These are phyloP conservation scores for Dipodomys stephensi DNA, from an alignment of 2,113 vertebrate species.

Conservation along the genomic window DNA sequence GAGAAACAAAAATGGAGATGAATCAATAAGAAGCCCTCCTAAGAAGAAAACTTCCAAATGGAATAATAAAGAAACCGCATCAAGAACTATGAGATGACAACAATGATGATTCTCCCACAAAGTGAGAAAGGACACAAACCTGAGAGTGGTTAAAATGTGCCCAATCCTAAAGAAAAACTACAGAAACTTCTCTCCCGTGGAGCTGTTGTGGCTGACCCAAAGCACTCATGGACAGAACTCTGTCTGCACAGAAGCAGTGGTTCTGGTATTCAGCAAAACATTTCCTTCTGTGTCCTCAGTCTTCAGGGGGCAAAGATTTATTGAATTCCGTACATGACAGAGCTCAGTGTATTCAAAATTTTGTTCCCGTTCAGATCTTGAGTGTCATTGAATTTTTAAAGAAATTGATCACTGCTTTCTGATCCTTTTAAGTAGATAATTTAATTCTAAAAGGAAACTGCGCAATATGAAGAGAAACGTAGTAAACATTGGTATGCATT, in stretches of 20 bases:
- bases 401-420: constrained; percentile 51
- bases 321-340: background rate
- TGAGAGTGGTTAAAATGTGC: background rate
- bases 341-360: background rate
- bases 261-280: background rate
- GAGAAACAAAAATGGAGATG: constrained; percentile 1
- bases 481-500: constrained; percentile 59
- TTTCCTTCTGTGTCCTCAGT: background rate
- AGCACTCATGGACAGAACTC: background rate
- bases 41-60: background rate
- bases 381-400: constrained; percentile 40
- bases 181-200: background rate
- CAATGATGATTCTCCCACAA: background rate
- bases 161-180: background rate
- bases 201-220: too few relatives aligned
- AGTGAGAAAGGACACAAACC: background rate
- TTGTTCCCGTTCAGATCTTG: constrained; percentile 34
- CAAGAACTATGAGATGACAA: background rate
- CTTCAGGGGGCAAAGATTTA: background rate
- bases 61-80: background rate
- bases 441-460: constrained; percentile 57
- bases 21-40: background rate
- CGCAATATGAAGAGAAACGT: constrained; percentile 60
- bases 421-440: constrained; percentile 46
- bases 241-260: background rate